A percentile compares a stretch with the other conserved stretches of the same genome.
These are phyloP conservation scores for Hemistola chrysoprasaria DNA, from an alignment of 2,888 invertebrate genomes.

Conservation along the genomic window DNA sequence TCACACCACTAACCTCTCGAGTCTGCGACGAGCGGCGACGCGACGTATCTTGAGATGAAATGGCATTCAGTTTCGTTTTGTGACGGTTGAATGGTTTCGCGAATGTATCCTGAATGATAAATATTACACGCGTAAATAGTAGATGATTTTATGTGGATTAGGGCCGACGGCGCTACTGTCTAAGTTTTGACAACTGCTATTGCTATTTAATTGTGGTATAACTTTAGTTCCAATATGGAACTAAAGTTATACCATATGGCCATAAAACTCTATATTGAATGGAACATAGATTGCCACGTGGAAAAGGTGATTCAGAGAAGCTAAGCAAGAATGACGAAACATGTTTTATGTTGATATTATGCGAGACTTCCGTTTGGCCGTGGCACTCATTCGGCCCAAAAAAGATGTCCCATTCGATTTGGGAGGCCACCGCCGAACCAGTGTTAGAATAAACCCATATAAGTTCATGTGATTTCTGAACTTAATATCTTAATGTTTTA, in stretches of 20 bases:
- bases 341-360: constrained; percentile 30
- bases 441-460: constrained; percentile 12
- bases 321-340: constrained; percentile 20
- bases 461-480: constrained; percentile 6
- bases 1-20: constrained; percentile 45
- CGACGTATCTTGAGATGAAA: constrained; percentile 65
- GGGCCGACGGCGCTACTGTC: too few relatives aligned
- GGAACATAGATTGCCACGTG: constrained; percentile 10
- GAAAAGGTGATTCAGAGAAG: constrained; percentile 24
- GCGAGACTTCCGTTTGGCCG: constrained; percentile 29
- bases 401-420: constrained; percentile 20
- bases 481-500: constrained; percentile 9
- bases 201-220: too few relatives aligned
- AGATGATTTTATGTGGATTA: too few relatives aligned
- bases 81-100: constrained; percentile 65
- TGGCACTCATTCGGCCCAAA: constrained; percentile 29
- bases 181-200: too few relatives aligned
- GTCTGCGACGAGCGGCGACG: constrained; percentile 47
- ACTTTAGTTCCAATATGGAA: too few relatives aligned
- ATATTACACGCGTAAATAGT: constrained; percentile 11
- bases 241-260: too few relatives aligned
- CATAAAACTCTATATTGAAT: constrained; percentile 1
- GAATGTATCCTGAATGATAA: constrained; percentile 52
- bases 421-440: constrained; percentile 14
- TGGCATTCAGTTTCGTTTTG: constrained; percentile 66